These are phyloP conservation scores for Cynopterus brachyotis DNA, from an alignment of 2,113 vertebrate species.

Conservation along the genomic window DNA sequence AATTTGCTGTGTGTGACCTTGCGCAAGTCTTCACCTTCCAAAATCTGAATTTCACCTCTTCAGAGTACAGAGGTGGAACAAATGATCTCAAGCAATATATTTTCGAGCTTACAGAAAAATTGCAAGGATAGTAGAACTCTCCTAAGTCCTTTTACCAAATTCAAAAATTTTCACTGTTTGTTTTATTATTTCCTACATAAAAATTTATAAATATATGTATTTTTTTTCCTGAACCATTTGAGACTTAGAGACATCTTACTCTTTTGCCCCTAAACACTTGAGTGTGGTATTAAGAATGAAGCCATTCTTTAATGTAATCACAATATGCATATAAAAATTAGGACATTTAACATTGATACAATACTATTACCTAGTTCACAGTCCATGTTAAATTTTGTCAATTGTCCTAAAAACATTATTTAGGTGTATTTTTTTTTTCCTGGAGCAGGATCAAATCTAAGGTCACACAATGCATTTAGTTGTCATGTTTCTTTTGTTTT, in stretches of 20 bases:
- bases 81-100: neutral
- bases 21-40: neutral
- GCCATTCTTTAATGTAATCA: neutral
- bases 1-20: conserved; percentile 22
- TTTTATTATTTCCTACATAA: neutral
- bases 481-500: conserved; percentile 7
- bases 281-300: neutral
- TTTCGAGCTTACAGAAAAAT: conserved; percentile 37
- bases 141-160: neutral
- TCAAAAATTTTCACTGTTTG: conserved; percentile 32
- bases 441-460: neutral
- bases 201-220: neutral
- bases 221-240: conserved; percentile 37
- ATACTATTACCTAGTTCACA: neutral
- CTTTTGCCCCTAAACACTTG: neutral
- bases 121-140: conserved; percentile 3
- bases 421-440: neutral
- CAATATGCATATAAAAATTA: neutral
- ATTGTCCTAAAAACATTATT: conserved; percentile 1
- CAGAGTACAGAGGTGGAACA: neutral
- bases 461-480: neutral
- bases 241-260: neutral
- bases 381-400: neutral
- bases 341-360: neutral
- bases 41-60: conserved; percentile 30